A percentile compares a stretch with the other conserved stretches of the same genome.
These are phyloP conservation scores for Petrolisthes manimaculis DNA, from an alignment of 2,888 invertebrate species.

Conservation along the genomic window DNA sequence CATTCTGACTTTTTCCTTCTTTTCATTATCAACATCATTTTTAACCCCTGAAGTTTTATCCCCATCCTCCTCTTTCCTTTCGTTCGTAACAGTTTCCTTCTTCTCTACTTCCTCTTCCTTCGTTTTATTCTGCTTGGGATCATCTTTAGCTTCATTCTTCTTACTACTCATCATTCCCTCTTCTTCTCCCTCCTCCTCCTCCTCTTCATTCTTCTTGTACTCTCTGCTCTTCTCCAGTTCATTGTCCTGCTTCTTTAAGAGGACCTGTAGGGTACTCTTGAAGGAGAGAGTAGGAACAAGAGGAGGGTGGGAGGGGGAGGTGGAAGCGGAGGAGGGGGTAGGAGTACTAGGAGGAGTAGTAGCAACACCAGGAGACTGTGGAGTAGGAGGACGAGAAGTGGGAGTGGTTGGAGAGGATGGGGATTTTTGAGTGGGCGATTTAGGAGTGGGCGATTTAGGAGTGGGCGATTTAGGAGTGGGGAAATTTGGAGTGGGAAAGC, in stretches of 20 bases:
- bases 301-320: not conserved
- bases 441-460: not conserved
- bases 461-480: too few species aligned
- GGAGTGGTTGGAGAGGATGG: not conserved
- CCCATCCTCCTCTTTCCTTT: not conserved
- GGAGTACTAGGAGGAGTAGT: not conserved
- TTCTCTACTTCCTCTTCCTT: not conserved
- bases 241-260: conserved; percentile 31
- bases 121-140: not conserved
- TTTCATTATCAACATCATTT: not conserved
- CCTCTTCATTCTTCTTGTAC: conserved; percentile 3
- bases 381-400: not conserved
- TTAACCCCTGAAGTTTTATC: not conserved
- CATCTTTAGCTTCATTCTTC: too few species aligned
- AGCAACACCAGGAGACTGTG: not conserved
- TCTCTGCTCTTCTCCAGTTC: conserved; percentile 22
- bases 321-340: not conserved
- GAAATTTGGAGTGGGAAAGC: not conserved
- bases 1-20: not conserved
- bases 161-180: not conserved
- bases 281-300: not conserved
- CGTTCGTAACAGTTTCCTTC: not conserved
- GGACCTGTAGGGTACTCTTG: conserved; percentile 14
- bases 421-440: not conserved
- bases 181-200: not conserved